Conservation (phyloP, 2,113 vertebrate genomes). For the Eira barbara region DNA sequence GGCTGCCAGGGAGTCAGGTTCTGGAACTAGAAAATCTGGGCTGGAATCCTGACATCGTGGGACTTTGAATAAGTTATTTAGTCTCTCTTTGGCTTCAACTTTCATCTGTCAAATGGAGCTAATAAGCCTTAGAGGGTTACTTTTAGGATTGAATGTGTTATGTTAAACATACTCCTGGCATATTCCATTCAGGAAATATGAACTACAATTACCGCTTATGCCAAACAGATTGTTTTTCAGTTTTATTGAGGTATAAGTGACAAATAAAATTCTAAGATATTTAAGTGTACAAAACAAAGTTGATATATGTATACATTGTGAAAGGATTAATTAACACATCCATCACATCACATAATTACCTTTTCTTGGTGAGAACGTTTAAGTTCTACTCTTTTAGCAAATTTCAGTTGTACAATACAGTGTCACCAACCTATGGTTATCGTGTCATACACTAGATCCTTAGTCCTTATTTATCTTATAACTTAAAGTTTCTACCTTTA, state of each 20-base stretch:
- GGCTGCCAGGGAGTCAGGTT: not conserved
- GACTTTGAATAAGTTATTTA: not conserved
- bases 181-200: not conserved
- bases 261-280: not conserved
- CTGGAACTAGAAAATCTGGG: not conserved
- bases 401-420: not conserved
- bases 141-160: not conserved
- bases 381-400: not conserved
- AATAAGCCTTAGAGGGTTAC: not conserved
- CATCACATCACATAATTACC: not conserved
- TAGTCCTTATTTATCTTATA: not conserved
- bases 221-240: not conserved
- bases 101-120: not conserved
- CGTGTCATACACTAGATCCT: not conserved
- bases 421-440: not conserved
- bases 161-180: not conserved
- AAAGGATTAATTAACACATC: not conserved
- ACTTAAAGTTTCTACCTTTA: not conserved
- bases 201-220: not conserved
- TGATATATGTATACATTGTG: not conserved
- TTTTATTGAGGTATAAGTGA: not conserved
- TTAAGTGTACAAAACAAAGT: not conserved
- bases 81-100: not conserved
- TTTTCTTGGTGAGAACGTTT: not conserved
- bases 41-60: not conserved